Evolutionary conservation across 2,113 vertebrate species (phyloP), one percentile per base, ranked within the genome.

Genomic region (Lonchura striata): DNA sequence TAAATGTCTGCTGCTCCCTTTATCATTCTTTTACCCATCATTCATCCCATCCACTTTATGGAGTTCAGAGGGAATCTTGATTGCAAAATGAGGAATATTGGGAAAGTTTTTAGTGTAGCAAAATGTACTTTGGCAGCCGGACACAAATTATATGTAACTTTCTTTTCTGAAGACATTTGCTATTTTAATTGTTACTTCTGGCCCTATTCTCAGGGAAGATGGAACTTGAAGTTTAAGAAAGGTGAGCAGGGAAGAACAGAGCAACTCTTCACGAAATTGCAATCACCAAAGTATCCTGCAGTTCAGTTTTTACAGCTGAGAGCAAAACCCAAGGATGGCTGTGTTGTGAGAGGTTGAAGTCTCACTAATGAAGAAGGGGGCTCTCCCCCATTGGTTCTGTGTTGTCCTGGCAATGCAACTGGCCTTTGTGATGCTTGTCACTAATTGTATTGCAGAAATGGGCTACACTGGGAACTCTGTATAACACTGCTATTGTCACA

Each of bases 171-270:
- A 97, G 93, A 97, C 96, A 61, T 92, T 88, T 97, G 82, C 92
- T 94, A 87, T 95, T 91, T 97, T 97, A 90, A 90, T 97, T 96
- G 93, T 96, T 97, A 95, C 95, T 98, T 97, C 97, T 97, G 96
- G 95, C 97, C 97, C 97, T 97, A 98, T 98, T 98, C 98, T 98
- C 98, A 98, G 98, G 98, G 98, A 98, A 96, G 97, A 92, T 96
- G 97, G 94, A 97, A 92, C 94, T 97, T 95, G 92, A 89, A 92
- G 95, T 97, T 95, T 94, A 94, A 97, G 87, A 70, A 95, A 74
- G 86, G 95, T 94, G 94, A 92, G 87, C 13, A 9, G 66, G 76
- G 60, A 96, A 97, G 95, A 97, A 93, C 86, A 82, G 95, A 92
- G 94, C 4, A 3, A 95, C 92, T 97, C 93, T 63, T 46, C 78